A percentile compares a stretch with the other conserved stretches of the same genome.
Conservation (phyloP, 2,888 invertebrate genomes). For the Cataglyphis livida region DNA sequence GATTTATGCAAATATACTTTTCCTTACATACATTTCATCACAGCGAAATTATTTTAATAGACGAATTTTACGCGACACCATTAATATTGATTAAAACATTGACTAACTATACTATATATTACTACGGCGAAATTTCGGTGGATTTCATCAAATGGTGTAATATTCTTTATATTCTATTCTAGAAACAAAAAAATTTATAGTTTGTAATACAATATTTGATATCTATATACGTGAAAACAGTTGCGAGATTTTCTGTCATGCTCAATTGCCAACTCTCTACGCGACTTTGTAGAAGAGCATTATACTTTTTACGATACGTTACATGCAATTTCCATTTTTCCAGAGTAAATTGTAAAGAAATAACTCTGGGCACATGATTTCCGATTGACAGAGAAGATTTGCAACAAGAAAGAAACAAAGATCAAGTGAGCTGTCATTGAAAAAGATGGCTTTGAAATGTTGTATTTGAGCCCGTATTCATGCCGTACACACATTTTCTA, state of each 20-base stretch:
- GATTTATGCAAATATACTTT: neutral
- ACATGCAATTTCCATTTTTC: conserved; percentile 67
- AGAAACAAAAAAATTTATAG: neutral
- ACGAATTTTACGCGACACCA: neutral
- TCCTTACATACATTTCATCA: neutral
- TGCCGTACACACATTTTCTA: neutral
- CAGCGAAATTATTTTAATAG: neutral
- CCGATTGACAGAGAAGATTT: conserved; percentile 32
- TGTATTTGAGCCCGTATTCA: neutral
- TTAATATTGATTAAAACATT: conserved; percentile 11
- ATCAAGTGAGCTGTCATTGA: neutral
- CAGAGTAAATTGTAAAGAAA: conserved; percentile 63
- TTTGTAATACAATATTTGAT: neutral
- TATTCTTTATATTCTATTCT: neutral
- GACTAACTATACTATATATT: neutral
- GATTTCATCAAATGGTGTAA: neutral
- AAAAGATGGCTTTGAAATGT: conserved; percentile 1
- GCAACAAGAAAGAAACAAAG: neutral
- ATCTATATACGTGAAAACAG: too few relatives aligned
- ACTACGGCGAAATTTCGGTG: neutral
- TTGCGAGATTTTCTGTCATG: conserved; percentile 31
- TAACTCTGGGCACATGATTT: conserved; percentile 66
- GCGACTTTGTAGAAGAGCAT: conserved; percentile 16
- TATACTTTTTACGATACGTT: conserved; percentile 39
- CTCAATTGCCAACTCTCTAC: conserved; percentile 42